phyloP scores from a whole-genome alignment of 2,888 invertebrate genomes.

The Nezara viridula region DNA sequence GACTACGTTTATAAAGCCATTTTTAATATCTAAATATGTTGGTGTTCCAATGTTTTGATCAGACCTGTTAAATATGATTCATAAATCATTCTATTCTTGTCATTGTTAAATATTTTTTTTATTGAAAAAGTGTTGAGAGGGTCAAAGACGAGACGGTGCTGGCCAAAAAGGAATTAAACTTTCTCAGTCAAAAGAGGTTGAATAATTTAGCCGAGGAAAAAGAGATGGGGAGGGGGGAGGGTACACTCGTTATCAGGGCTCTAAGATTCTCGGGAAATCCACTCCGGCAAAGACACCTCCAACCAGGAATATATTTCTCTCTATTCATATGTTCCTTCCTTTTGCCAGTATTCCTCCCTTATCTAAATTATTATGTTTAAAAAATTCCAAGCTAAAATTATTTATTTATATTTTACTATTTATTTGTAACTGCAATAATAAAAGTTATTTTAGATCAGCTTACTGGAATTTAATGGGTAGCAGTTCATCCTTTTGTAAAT shows the following conservation, averaged over 20 bases:
- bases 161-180: constrained; percentile 2
- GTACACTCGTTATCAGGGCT: neutral
- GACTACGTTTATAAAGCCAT: too few relatives aligned
- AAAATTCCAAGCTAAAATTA: neutral
- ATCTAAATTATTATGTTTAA: neutral
- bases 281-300: neutral
- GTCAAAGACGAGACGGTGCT: neutral
- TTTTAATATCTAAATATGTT: too few relatives aligned
- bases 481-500: too few relatives aligned
- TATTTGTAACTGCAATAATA: too few relatives aligned
- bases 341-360: neutral
- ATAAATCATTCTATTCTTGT: neutral
- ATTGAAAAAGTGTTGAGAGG: neutral
- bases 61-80: neutral
- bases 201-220: neutral
- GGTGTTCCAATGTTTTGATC: neutral
- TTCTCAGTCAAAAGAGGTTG: constrained; percentile 5
- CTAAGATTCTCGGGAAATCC: neutral
- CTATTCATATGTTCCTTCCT: neutral
- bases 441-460: too few relatives aligned
- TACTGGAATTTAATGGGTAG: too few relatives aligned
- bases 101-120: neutral
- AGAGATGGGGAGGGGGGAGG: neutral
- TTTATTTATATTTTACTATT: neutral
- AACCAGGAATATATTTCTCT: neutral